These are phyloP conservation scores for Bubalus kerabau DNA, from an alignment of 2,113 vertebrate species.

Conservation along the genomic window DNA sequence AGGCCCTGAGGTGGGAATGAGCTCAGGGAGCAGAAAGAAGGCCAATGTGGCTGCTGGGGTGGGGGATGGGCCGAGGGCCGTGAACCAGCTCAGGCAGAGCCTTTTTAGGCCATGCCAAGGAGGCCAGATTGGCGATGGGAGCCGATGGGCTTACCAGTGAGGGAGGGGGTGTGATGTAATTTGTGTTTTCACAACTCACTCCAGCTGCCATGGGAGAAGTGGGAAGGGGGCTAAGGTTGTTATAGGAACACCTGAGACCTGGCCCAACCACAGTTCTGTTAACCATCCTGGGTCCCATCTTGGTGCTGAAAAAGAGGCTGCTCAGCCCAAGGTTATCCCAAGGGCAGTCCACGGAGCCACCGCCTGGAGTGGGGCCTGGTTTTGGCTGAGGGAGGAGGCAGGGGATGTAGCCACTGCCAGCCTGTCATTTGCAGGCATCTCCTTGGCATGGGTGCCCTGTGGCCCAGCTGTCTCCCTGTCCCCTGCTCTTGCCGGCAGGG, in stretches of 20 bases:
- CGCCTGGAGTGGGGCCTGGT: not conserved
- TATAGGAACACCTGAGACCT: not conserved
- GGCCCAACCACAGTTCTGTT: not conserved
- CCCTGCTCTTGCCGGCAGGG: not conserved
- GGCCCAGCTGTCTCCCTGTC: not conserved
- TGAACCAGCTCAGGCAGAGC: conserved; percentile 4
- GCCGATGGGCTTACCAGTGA: not conserved
- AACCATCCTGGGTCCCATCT: not conserved
- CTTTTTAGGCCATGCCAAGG: conserved; percentile 40
- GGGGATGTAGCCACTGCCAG: not conserved
- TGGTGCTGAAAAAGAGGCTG: conserved; percentile 7
- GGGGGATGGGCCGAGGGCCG: not conserved
- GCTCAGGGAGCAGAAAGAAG: conserved; percentile 59
- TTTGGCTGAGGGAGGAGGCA: not conserved
- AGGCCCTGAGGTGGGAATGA: conserved; percentile 66
- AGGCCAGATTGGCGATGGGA: not conserved
- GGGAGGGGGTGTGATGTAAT: not conserved
- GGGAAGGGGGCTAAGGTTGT: not conserved
- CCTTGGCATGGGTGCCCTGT: not conserved
- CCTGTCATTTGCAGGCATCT: not conserved
- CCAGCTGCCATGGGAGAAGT: not conserved
- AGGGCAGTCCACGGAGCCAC: not conserved
- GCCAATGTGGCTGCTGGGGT: conserved; percentile 13
- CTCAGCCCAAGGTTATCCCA: conserved; percentile 34
- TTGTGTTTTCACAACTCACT: conserved; percentile 6